Percentiles rank a stretch among this genome's conserved stretches.
These are phyloP conservation scores for Cynopterus sphinx DNA, from an alignment of 2,797 vertebrate genomes.

Conservation along the genomic window DNA sequence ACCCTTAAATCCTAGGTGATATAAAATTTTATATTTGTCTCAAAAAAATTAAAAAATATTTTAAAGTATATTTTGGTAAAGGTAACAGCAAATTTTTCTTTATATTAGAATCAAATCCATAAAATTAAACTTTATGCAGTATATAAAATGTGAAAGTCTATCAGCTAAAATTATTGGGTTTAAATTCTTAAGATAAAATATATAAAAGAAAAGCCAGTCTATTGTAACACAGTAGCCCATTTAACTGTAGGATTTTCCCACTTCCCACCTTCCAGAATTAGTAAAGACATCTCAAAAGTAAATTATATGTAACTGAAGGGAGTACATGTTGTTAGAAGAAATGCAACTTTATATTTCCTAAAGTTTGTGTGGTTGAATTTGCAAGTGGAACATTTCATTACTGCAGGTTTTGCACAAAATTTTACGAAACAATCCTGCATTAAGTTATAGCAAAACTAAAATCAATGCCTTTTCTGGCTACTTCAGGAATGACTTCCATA, in stretches of 20 bases:
- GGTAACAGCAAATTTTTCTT: background rate
- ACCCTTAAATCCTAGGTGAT: constrained; percentile 11
- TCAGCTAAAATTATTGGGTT: background rate
- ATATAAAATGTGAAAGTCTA: background rate
- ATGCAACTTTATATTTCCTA: constrained; percentile 63
- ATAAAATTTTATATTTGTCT: background rate
- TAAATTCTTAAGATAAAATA: background rate
- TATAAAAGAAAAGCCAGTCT: background rate
- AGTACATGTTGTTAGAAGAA: constrained; percentile 7
- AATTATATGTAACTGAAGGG: background rate
- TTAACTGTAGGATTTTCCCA: background rate
- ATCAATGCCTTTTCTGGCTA: constrained; percentile 9
- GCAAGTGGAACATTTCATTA: constrained; percentile 62
- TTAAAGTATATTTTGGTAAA: constrained; percentile 46
- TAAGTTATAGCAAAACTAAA: constrained; percentile 54
- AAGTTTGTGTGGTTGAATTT: constrained; percentile 41
- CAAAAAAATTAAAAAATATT: constrained; percentile 13
- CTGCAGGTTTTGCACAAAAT: constrained; percentile 51
- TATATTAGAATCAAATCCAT: background rate
- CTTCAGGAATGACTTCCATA: background rate
- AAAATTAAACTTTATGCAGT: background rate
- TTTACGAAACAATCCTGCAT: constrained; percentile 60
- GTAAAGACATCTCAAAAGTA: background rate
- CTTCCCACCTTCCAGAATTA: background rate
- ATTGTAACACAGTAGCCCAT: background rate